A percentile compares a stretch with the other conserved stretches of the same genome.
These are phyloP conservation scores for Uria lomvia DNA, from an alignment of 2,113 vertebrate genomes.

Conservation along the genomic window DNA sequence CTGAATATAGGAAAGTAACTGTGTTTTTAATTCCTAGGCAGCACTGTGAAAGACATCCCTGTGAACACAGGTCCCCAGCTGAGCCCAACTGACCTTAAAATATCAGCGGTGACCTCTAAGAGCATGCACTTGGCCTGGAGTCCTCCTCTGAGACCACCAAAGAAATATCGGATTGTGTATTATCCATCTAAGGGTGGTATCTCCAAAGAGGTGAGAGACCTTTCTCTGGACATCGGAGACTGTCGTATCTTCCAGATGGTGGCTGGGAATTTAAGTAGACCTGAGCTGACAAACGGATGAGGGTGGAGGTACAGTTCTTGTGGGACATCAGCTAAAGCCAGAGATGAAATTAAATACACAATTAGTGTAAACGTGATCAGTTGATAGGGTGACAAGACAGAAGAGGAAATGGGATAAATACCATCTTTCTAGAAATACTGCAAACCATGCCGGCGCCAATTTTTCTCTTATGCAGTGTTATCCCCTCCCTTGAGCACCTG, in stretches of 20 bases:
- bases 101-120: slow-evolving; percentile 83
- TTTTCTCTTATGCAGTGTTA: background rate
- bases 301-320: background rate
- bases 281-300: background rate
- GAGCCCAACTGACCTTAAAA: slow-evolving; percentile 79
- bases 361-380: background rate
- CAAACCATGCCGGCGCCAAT: accelerated
- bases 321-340: background rate
- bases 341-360: background rate
- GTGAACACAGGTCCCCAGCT: slow-evolving; percentile 67
- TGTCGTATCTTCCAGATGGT: background rate
- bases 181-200: slow-evolving; percentile 80
- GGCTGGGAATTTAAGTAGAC: background rate
- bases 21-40: slow-evolving; percentile 42
- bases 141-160: slow-evolving; percentile 63
- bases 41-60: background rate
- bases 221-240: background rate
- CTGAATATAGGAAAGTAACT: background rate
- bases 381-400: background rate
- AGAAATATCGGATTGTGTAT: slow-evolving; percentile 85
- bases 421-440: background rate
- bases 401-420: background rate
- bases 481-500: background rate
- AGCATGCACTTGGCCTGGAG: slow-evolving; percentile 86
- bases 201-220: slow-evolving; percentile 82